Evolutionary conservation across 2,797 vertebrate species (phyloP), one percentile per base, ranked within the genome.

Genomic region (Takifugu rubripes): DNA sequence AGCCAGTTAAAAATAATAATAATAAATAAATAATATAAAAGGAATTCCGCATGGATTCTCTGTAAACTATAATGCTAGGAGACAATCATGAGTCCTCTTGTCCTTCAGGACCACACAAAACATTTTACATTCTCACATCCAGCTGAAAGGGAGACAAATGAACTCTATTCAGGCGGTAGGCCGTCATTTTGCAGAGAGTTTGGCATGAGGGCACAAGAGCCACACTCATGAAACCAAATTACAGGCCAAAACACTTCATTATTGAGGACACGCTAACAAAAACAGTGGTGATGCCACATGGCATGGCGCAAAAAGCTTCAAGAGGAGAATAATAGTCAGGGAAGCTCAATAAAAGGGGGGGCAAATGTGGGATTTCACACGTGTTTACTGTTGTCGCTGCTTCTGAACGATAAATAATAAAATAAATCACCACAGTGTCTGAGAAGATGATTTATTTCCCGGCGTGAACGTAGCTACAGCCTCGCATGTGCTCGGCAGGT

Each of bases 51-150:
- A 54, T 67, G 21, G 62, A 56, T 55, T 48, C 25, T 54, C 16
- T 44, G 21, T 53, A 10, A 10, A 33, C 7, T 10, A 33, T 24
- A 14, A 49, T 66, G 47, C 33, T 1, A 47, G 12, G 52, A 51
- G 56, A 57, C 36, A 43, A 36, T 46, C 24, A 8, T 70, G 72
- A 61, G 15, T 26, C 69, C 82, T 75, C 71, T 86, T 61, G 78
- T 84, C 81, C 81, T 78, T 82, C 71, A 46, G 25, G 29, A 46
- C 52, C 67, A 84, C 84, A 86, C 78, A 84, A 78, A 82, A 78
- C 68, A 29, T 27, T 72, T 71, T 48, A 47, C 45, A 33, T 68
- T 54, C 17, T 71, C 36, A 27, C 51, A 25, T 66, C 69, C 71
- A 68, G 73, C 73, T 68, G 36, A 78, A 73, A 75, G 68, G 56